These are phyloP conservation scores for Polypterus bichir DNA, from an alignment of 2,113 vertebrate species.

Conservation along the genomic window DNA sequence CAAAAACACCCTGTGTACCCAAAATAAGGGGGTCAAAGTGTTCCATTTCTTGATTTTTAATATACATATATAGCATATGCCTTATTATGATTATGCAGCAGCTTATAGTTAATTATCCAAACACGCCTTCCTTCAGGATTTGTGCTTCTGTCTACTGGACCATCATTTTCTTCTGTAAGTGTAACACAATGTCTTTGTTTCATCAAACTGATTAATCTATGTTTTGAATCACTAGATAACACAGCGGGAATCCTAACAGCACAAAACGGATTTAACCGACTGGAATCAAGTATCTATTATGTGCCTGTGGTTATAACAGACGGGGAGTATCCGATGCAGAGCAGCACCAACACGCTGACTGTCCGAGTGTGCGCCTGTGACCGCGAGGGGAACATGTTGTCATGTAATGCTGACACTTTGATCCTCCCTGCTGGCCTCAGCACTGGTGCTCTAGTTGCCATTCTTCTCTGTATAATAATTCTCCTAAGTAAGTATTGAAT, in stretches of 20 bases:
- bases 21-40: too few relatives aligned
- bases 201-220: too few relatives aligned
- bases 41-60: too few relatives aligned
- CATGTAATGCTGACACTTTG: conserved; percentile 79
- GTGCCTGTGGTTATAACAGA: conserved; percentile 86
- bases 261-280: conserved; percentile 69
- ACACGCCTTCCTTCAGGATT: too few relatives aligned
- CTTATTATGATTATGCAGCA: too few relatives aligned
- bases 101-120: too few relatives aligned
- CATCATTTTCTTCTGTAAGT: conserved; percentile 9
- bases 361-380: conserved; percentile 86
- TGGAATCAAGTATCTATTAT: conserved; percentile 72
- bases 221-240: conserved; percentile 59
- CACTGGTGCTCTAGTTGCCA: conserved; percentile 86
- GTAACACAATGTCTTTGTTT: too few relatives aligned
- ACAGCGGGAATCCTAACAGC: conserved; percentile 79
- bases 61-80: too few relatives aligned
- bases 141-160: conserved; percentile 2
- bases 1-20: too few relatives aligned
- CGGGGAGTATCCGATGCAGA: conserved; percentile 72
- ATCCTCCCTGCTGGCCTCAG: conserved; percentile 80
- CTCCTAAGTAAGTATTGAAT: conserved; percentile 71
- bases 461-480: conserved; percentile 85
- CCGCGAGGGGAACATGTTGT: conserved; percentile 81
- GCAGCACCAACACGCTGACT: conserved; percentile 85